A percentile compares a stretch with the other conserved stretches of the same genome.
Evolutionary conservation across 2,797 vertebrate genomes (phyloP).

Genomic region (Aldrovandia affinis): DNA sequence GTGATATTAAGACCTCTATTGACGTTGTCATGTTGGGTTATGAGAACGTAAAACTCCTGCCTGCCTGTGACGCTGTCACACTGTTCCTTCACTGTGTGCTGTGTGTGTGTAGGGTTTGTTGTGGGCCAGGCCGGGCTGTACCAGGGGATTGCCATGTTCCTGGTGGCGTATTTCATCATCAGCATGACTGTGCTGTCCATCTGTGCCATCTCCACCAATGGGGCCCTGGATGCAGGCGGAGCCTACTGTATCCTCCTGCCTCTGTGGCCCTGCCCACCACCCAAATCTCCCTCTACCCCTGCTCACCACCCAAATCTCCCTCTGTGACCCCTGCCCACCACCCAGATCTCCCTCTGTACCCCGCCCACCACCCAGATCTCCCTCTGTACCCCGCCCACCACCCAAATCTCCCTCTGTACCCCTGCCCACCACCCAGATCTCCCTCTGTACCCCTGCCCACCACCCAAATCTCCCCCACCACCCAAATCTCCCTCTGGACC

Average conservation of each 20-base stretch:
- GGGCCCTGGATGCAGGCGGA: constrained; percentile 87
- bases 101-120: constrained; percentile 60
- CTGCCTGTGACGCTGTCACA: too few relatives aligned
- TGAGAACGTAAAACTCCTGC: too few relatives aligned
- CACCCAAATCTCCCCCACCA: too few relatives aligned
- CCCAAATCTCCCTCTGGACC: background rate
- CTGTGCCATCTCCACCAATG: constrained; percentile 90
- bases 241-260: constrained; percentile 88
- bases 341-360: too few relatives aligned
- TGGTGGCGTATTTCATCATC: constrained; percentile 91
- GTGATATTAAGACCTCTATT: too few relatives aligned
- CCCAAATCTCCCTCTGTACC: background rate
- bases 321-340: constrained; percentile 59
- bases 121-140: constrained; percentile 89
- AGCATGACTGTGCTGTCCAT: constrained; percentile 88
- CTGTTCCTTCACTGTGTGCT: background rate
- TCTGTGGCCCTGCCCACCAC: background rate
- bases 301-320: background rate
- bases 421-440: background rate
- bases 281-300: background rate
- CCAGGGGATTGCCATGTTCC: constrained; percentile 81
- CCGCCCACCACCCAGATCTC: too few relatives aligned
- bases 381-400: background rate
- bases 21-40: too few relatives aligned
- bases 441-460: constrained; percentile 57